A percentile compares a stretch with the other conserved stretches of the same genome.
phyloP scores from a whole-genome alignment of 2,888 invertebrate species.

The Leucozona laternaria region DNA sequence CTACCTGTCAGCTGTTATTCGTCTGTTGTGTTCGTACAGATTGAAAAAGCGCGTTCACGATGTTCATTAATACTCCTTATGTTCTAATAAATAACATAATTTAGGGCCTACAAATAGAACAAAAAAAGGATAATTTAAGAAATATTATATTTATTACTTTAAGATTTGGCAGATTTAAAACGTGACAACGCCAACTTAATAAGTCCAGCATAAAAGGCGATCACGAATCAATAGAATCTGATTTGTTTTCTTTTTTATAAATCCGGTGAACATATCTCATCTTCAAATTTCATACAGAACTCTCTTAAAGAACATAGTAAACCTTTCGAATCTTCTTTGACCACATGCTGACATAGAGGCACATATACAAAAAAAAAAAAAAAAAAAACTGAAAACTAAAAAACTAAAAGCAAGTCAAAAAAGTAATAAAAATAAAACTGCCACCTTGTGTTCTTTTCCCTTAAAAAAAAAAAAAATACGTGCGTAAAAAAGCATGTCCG shows the following conservation, averaged over 20 bases:
- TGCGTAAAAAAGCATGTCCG: constrained; percentile 18
- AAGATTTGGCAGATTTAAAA: no score
- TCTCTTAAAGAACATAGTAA: not conserved
- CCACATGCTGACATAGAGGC: constrained; percentile 62
- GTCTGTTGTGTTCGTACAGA: no score
- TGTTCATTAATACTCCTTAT: no score
- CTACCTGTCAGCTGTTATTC: no score
- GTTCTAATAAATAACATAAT: no score
- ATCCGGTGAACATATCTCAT: not conserved
- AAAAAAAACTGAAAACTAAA: not conserved
- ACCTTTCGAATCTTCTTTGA: constrained; percentile 41
- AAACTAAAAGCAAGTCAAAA: not conserved
- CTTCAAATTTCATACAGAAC: not conserved
- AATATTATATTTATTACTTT: no score
- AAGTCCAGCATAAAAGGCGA: not conserved
- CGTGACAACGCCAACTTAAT: no score
- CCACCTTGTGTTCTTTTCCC: constrained; percentile 51
- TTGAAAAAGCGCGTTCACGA: no score
- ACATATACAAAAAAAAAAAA: not conserved
- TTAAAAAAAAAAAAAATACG: constrained; percentile 12
- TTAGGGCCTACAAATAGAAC: no score
- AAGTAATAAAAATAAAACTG: not conserved
- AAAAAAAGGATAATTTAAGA: no score
- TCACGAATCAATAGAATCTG: not conserved
- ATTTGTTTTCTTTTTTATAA: not conserved